These are phyloP conservation scores for Leptocoma aspasia DNA, from an alignment of 2,113 vertebrate species.

Conservation along the genomic window DNA sequence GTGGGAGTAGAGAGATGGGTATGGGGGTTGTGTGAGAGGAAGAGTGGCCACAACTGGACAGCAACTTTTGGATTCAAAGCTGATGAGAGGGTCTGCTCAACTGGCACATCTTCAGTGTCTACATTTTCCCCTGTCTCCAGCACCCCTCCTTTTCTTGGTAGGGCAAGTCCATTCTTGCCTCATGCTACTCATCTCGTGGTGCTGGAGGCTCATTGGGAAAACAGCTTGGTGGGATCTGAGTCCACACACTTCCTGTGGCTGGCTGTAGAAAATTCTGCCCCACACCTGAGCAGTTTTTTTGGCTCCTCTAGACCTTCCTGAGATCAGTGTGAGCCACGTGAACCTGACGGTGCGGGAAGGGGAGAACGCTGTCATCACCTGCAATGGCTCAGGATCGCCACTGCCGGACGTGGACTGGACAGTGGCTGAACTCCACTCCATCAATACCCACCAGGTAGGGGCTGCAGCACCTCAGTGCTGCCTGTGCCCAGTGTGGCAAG, in stretches of 20 bases:
- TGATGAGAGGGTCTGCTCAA: background rate
- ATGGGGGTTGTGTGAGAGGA: background rate
- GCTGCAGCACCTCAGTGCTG: background rate
- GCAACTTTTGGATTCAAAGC: background rate
- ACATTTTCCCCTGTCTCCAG: background rate
- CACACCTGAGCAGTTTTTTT: background rate
- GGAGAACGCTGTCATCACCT: slow-evolving; percentile 90
- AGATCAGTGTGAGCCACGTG: slow-evolving; percentile 93
- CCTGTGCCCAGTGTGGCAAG: accelerated
- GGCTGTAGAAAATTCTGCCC: background rate
- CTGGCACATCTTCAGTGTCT: background rate
- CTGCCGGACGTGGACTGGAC: slow-evolving; percentile 97
- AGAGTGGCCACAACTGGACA: background rate
- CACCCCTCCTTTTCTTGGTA: background rate
- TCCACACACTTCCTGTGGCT: background rate
- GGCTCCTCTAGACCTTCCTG: slow-evolving; percentile 82
- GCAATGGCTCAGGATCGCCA: slow-evolving; percentile 90
- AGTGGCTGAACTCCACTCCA: slow-evolving; percentile 88
- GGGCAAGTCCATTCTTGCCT: background rate
- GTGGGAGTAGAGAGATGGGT: background rate
- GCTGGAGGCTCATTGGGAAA: background rate
- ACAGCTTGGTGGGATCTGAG: background rate
- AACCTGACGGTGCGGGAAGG: slow-evolving; percentile 90
- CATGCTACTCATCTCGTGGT: background rate
- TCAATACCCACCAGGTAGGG: slow-evolving; percentile 94